Base-by-base conservation (phyloP, 2,113 vertebrate genomes). In the Oncorhynchus keta region DNA sequence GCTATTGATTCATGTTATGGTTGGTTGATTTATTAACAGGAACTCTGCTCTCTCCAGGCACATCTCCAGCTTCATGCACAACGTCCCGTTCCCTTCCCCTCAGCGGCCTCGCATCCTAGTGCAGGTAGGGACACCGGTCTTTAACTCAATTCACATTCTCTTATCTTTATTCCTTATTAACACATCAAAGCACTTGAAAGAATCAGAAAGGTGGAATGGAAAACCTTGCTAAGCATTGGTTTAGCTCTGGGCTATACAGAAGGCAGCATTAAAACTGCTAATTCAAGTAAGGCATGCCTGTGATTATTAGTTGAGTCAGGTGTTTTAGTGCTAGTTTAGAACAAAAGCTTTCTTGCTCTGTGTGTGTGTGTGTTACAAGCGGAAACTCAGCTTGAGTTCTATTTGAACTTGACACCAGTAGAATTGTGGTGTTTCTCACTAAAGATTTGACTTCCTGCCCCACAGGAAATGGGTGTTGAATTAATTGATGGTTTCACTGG, bases 21-120 rank as follows among this genome's bases (percentile, higher is more conserved):
- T 26, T 26, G 30, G 16, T 20, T 24, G 72, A 1, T 73, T 55
- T 55, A 16, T 18, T 18, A 18, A 18, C 16, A 55, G 18, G 59
- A 62, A 9, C 20, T 79, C 6, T n/a, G 75, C 13, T 81, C 3
- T 73, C 72, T 82, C 55, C 84, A 99, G 97, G 92, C 97, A 99
- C 92, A 93, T 99, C 90, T 98, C 97, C 24, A 97, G 98, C 89
- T 99, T 99, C 94, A 97, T 99, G 95, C 96, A 97, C 95, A 97
- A 97, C 70, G 97, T 99, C 30, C 97, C 97, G 11, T 99, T 99
- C 85, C 97, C 97, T 2, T 99, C 97, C 1, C 95, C 97, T 0
- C 97, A 98, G 93, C 92, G 97, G 5, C 97, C 97, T 0, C 95
- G 97, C 24, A 98, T 98, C 89, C 93, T 99, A 4, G 96, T 99